Base-by-base conservation (phyloP, 2,888 invertebrate species). In the Epistrophella euchroma region DNA sequence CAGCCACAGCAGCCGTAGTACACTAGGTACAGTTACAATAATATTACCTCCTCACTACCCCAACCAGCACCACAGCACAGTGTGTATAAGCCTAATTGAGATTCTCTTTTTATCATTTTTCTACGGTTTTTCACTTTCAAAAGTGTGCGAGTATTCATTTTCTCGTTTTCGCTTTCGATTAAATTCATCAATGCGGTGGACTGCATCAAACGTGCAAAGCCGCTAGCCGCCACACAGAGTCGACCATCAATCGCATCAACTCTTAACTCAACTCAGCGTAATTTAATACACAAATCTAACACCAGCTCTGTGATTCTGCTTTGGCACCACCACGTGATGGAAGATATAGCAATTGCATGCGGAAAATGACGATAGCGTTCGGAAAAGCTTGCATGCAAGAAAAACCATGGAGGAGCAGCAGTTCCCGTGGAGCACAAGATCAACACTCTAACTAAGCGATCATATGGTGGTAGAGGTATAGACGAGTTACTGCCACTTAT, bases 101-200 rank as follows among this genome's bases (percentile, higher is more conserved):
- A 77, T 81, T 77, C 73, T 64, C 78, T 60, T 64, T 28, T 47
- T 50, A 25, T 17, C 40, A 15, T 32, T 76, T 76, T 66, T 56
- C 70, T 35, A 43, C 68, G 45, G 71, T 25, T 73, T 77, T 81
- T 77, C 85, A 81, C 77, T 81, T 81, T 81, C 81, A 81, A 80
- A 76, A 77, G 68, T 76, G 85, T 81, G 80, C 58, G 47, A 76
- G 76, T 73, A 60, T 80, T 66, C 64, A 71, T 81, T 81, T 73
- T 73, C 62, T 62, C 32, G 68, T 76, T 77, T 85, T 86, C 77
- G 73, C 77, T 86, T 86, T 86, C 81, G 85, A 73, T 86, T 81
- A 73, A 73, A 70, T 74, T 64, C 62, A 85, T 80, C 80, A 76
- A 76, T 75, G 71, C 71, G 60, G 22, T 62, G 66, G 72, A 17